Percentiles rank a stretch among this genome's conserved stretches.
These are phyloP conservation scores for Microctonus brassicae DNA, from an alignment of 2,888 invertebrate species.

Conservation along the genomic window DNA sequence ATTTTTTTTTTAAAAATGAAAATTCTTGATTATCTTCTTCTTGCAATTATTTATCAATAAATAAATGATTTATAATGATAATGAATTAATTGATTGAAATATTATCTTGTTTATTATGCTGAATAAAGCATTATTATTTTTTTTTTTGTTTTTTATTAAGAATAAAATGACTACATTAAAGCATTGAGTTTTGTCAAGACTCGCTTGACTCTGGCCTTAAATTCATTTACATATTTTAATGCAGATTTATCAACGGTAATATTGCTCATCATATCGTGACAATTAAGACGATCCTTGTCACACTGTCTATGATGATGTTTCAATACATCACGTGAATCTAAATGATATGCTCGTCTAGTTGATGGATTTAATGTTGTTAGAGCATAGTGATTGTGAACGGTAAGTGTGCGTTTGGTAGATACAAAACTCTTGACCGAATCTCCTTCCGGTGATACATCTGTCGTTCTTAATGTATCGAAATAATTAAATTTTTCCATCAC, in stretches of 20 bases:
- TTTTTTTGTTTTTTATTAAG: too few species aligned
- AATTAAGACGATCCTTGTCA: slow-evolving; percentile 59
- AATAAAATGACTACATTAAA: slow-evolving; percentile 27
- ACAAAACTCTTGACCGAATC: slow-evolving; percentile 82
- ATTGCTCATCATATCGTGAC: slow-evolving; percentile 59
- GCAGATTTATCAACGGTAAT: slow-evolving; percentile 56
- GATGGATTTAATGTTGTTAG: slow-evolving; percentile 73
- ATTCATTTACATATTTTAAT: slow-evolving; percentile 56
- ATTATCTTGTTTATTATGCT: not conserved
- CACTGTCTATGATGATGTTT: slow-evolving; percentile 78
- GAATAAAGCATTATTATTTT: not conserved
- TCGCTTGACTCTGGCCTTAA: slow-evolving; percentile 54
- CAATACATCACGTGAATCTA: slow-evolving; percentile 74
- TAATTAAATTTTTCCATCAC: slow-evolving; percentile 70
- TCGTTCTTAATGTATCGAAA: slow-evolving; percentile 72
- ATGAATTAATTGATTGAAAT: slow-evolving; percentile 39
- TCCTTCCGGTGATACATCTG: slow-evolving; percentile 74
- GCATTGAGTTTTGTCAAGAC: slow-evolving; percentile 48
- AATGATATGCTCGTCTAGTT: slow-evolving; percentile 73
- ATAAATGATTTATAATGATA: slow-evolving; percentile 19
- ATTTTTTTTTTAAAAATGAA: too few species aligned
- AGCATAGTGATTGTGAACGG: slow-evolving; percentile 84
- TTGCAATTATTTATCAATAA: not conserved
- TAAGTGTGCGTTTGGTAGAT: slow-evolving; percentile 75
- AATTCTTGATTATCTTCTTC: too few species aligned